Conservation (phyloP, 2,113 vertebrate species). For the Thryonomys swinderianus region DNA sequence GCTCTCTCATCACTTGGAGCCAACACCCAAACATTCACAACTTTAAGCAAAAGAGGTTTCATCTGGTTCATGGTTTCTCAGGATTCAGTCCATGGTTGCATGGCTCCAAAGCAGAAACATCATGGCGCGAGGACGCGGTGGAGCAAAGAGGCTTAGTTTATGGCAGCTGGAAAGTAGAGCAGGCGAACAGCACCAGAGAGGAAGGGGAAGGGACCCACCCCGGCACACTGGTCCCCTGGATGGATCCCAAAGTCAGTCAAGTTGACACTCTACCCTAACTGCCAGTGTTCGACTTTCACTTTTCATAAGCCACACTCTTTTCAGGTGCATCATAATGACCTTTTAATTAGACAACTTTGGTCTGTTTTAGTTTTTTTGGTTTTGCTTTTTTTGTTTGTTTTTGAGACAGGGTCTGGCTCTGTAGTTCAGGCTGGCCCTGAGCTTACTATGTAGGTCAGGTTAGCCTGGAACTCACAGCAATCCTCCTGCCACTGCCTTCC, state of each 20-base stretch:
- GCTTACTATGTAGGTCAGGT: too few relatives aligned
- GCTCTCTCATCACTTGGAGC: not conserved
- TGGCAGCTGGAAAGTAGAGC: not conserved
- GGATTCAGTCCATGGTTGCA: not conserved
- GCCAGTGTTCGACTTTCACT: not conserved
- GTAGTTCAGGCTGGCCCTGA: not conserved
- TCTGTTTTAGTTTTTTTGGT: not conserved
- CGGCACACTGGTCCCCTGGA: not conserved
- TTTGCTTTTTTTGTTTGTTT: too few relatives aligned
- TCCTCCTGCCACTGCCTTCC: too few relatives aligned
- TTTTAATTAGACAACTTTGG: not conserved
- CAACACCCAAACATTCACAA: not conserved
- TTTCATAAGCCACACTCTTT: not conserved
- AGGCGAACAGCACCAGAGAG: not conserved
- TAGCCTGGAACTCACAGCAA: too few relatives aligned
- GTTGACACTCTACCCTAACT: not conserved
- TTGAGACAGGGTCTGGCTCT: not conserved
- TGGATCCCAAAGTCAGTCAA: not conserved
- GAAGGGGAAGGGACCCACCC: not conserved
- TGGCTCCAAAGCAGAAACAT: not conserved
- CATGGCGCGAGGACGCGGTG: not conserved
- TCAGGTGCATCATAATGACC: not conserved
- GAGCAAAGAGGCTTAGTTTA: not conserved
- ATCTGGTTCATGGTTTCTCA: not conserved
- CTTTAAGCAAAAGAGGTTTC: not conserved